Evolutionary conservation across 2,888 invertebrate species (phyloP), one percentile per base, ranked within the genome.

Genomic region (Archips crataeganus): DNA sequence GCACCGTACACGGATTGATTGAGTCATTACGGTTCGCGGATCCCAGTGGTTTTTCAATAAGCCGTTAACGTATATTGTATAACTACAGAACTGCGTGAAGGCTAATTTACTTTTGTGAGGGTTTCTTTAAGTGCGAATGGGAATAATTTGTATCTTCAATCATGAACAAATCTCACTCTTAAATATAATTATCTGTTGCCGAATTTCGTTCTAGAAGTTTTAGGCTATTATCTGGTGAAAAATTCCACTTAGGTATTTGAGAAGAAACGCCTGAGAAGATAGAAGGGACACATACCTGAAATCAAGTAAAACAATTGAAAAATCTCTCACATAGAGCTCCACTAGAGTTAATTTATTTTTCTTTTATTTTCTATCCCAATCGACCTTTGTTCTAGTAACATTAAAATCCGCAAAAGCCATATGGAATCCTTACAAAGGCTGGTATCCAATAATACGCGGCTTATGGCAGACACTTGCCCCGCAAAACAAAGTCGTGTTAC

Each of bases 1-100:
- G 49, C 15, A 2, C 81, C 87, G 79, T 76, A 77, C 80, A 77
- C 83, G 81, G 86, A 87, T 87, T 89, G 86, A 87, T 89, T 87
- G 85, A 87, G 86, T 86, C 84, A 90, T 88, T 89, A 86, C 76
- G 78, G 82, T 82, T 80, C 88, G 85, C 76, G 78, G 82, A 82
- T 81, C 81, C 78, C 84, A 82, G 83, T 79, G 79, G 85, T 81
- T 84, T 84, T 85, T 85, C 79, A 82, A 78, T 72, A 74, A 74
- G 61, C 49, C n/a, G 49, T 23, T 23, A 47, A 76, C 75, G 72
- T 68, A 78, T 6, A 39, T 39, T 39, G 5, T 39, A 5, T 39
- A 23, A 23, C 23, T 0, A 39, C 39, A 4, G 39, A 39, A 39
- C 39, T 39, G 39, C 39, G 39, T 5, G 39, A 39, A 3, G 4